Percentiles rank a stretch among this genome's conserved stretches.
These are phyloP conservation scores for Corythornis vintsioides DNA, from an alignment of 2,113 vertebrate genomes.

Conservation along the genomic window DNA sequence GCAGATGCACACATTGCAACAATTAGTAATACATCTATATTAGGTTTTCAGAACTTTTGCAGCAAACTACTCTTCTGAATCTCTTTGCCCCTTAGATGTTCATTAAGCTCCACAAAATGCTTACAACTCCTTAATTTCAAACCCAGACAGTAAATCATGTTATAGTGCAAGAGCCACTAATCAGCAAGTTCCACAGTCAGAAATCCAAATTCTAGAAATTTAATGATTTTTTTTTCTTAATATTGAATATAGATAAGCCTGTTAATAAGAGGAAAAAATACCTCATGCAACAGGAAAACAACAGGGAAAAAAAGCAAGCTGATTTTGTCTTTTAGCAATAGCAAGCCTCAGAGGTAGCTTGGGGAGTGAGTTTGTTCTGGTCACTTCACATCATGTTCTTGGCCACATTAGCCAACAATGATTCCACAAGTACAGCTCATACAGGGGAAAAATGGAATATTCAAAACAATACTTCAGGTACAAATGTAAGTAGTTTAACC, in stretches of 20 bases:
- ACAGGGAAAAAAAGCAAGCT: background rate
- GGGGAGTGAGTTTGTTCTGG: background rate
- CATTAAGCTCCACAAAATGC: background rate
- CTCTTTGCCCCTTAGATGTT: background rate
- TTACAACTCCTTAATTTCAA: background rate
- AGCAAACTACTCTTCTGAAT: background rate
- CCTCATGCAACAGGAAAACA: background rate
- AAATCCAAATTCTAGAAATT: background rate
- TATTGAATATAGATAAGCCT: background rate
- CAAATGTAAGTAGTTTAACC: background rate
- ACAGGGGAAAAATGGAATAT: background rate
- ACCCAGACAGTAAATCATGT: background rate
- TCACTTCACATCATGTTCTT: background rate
- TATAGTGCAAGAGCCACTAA: background rate
- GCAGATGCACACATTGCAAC: slow-evolving; percentile 25
- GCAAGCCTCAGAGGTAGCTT: background rate
- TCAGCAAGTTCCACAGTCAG: background rate
- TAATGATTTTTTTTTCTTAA: background rate
- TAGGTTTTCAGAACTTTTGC: background rate
- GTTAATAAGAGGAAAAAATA: fast-evolving
- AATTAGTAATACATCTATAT: slow-evolving; percentile 49
- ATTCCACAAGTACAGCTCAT: background rate
- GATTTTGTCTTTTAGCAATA: background rate
- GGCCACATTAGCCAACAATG: background rate
- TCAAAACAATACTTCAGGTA: background rate